Percentiles rank a stretch among this genome's conserved stretches.
phyloP scores from a whole-genome alignment of 2,888 invertebrate genomes.

The Pimpla rufipes region DNA sequence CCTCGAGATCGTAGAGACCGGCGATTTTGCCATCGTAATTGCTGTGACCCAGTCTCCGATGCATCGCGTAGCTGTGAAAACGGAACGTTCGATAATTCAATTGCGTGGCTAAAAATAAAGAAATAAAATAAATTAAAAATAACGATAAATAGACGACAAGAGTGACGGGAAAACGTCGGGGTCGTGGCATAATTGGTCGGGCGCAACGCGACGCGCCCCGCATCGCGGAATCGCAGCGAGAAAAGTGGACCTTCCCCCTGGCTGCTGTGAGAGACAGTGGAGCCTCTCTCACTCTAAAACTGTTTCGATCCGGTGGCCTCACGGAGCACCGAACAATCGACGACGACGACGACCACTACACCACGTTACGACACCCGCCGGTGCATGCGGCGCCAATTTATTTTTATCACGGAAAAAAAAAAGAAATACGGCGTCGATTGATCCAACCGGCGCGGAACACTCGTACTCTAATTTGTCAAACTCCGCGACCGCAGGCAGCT shows the following conservation, averaged over 20 bases:
- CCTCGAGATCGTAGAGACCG: constrained; percentile 98
- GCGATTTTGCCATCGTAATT: constrained; percentile 95
- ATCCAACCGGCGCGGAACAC: constrained; percentile 38
- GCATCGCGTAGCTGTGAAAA: constrained; percentile 75
- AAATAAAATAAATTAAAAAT: not conserved
- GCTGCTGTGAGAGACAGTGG: constrained; percentile 31
- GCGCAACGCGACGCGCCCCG: constrained; percentile 13
- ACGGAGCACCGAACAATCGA: constrained; percentile 54
- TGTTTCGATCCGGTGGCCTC: constrained; percentile 51
- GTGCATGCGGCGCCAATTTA: constrained; percentile 66
- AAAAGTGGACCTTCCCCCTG: constrained; percentile 38
- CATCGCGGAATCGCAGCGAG: constrained; percentile 15
- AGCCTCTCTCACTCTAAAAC: constrained; percentile 23
- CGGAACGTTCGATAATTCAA: constrained; percentile 21
- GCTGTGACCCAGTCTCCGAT: constrained; percentile 83
- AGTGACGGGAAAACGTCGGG: not conserved
- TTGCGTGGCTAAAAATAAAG: not conserved
- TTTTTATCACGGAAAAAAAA: constrained; percentile 63
- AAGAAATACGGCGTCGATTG: constrained; percentile 54
- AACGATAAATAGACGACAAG: not conserved
- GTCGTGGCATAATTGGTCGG: not conserved
- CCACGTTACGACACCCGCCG: constrained; percentile 62
- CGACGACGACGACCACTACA: constrained; percentile 26
- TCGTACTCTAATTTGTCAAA: constrained; percentile 2
- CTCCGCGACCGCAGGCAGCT: not conserved